Percentiles rank a stretch among this genome's conserved stretches.
Evolutionary conservation across 2,888 invertebrate genomes (phyloP).

Genomic region (Heliconius sara): DNA sequence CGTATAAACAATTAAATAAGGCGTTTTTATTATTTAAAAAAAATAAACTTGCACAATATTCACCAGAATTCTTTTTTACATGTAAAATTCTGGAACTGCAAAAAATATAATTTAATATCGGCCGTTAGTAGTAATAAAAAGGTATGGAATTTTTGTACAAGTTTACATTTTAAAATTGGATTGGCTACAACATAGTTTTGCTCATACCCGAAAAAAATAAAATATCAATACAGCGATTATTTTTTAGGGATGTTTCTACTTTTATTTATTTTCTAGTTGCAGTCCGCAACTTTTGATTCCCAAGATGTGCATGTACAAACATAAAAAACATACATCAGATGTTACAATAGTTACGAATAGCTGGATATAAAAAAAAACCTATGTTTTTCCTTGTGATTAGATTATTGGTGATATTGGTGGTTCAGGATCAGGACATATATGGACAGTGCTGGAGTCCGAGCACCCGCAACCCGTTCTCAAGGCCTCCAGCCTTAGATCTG

Average conservation of each 20-base stretch:
- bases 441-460: too few relatives aligned
- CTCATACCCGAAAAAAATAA: background rate
- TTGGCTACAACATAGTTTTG: background rate
- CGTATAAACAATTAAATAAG: background rate
- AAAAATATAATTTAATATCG: conserved; percentile 13
- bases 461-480: too few relatives aligned
- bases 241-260: background rate
- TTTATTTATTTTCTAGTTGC: background rate
- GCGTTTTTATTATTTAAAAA: background rate
- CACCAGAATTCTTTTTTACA: background rate
- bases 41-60: background rate
- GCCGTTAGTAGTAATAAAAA: conserved; percentile 23
- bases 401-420: too few relatives aligned
- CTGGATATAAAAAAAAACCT: too few relatives aligned
- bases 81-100: background rate
- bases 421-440: too few relatives aligned
- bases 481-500: background rate
- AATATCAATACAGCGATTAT: background rate
- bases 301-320: too few relatives aligned
- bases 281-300: too few relatives aligned
- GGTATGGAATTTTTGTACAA: conserved; percentile 12
- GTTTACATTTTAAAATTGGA: conserved; percentile 16
- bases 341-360: too few relatives aligned
- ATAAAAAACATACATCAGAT: too few relatives aligned
- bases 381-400: too few relatives aligned